Conservation (phyloP, 2,797 vertebrate genomes). For the Protonibea diacanthus region DNA sequence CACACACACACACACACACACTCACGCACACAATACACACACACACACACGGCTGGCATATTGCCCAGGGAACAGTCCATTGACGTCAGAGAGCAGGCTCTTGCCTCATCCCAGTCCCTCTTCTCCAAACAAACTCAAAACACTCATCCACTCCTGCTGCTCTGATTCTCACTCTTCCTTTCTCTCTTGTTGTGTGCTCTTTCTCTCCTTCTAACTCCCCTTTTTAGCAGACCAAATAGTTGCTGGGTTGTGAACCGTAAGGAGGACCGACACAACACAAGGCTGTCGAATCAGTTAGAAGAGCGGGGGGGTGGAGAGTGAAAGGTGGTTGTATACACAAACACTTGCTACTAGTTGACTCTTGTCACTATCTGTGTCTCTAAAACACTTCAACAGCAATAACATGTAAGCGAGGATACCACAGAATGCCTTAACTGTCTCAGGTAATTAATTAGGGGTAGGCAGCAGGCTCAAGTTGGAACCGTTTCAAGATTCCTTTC, state of each 20-base stretch:
- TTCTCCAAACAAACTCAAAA: slow-evolving; percentile 88
- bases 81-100: slow-evolving; percentile 88
- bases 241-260: slow-evolving; percentile 64
- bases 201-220: slow-evolving; percentile 31
- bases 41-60: slow-evolving; percentile 75
- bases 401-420: slow-evolving; percentile 1
- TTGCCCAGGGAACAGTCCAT: slow-evolving; percentile 87
- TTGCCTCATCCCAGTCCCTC: slow-evolving; percentile 87
- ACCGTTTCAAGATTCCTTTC: slow-evolving; percentile 22
- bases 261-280: slow-evolving; percentile 46
- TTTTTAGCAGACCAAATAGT: slow-evolving; percentile 68
- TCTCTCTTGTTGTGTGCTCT: slow-evolving; percentile 55
- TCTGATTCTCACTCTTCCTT: slow-evolving; percentile 52
- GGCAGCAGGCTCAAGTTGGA: slow-evolving; percentile 34
- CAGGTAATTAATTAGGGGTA: slow-evolving; percentile 28
- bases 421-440: slow-evolving; percentile 17
- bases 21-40: slow-evolving; percentile 22
- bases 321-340: slow-evolving; percentile 41
- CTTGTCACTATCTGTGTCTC: slow-evolving; percentile 27
- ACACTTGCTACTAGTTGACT: slow-evolving; percentile 61
- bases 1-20: slow-evolving; percentile 30
- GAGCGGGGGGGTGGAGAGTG: slow-evolving; percentile 2
- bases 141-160: slow-evolving; percentile 67
- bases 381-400: slow-evolving; percentile 21
- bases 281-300: slow-evolving; percentile 55